phyloP scores from a whole-genome alignment of 2,113 vertebrate genomes.

The Lonchura striata region DNA sequence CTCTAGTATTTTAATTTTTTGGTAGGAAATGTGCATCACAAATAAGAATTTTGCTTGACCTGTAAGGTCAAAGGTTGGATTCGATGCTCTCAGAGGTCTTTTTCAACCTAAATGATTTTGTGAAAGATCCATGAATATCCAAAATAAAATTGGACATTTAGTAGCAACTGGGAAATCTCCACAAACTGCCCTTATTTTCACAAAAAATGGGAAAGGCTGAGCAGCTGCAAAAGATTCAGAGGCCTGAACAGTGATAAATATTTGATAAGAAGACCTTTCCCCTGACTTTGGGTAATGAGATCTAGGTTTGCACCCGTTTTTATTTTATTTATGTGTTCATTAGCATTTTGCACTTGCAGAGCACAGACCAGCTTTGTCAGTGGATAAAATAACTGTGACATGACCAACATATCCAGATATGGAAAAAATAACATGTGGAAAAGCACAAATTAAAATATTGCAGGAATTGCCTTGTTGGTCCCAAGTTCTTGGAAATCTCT shows the following conservation, averaged over 20 bases:
- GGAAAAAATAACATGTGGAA: neutral
- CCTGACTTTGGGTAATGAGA: neutral
- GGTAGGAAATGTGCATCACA: neutral
- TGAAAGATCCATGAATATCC: neutral
- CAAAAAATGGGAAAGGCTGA: neutral
- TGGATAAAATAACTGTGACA: neutral
- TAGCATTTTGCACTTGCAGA: neutral
- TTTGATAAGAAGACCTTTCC: neutral
- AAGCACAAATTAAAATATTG: neutral
- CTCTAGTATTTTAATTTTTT: neutral
- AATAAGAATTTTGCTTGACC: neutral
- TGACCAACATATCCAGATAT: neutral
- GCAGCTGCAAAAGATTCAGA: neutral
- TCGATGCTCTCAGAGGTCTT: neutral
- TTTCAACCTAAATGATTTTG: neutral
- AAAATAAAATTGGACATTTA: neutral
- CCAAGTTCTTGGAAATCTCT: neutral
- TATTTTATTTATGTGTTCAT: neutral
- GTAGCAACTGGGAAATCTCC: neutral
- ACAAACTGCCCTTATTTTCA: neutral
- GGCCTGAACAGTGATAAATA: neutral
- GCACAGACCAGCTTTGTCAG: neutral
- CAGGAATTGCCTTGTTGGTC: neutral
- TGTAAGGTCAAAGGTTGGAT: neutral
- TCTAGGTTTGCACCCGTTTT: neutral